Evolutionary conservation across 2,797 vertebrate genomes (phyloP), one percentile per base, ranked within the genome.

Genomic region (Fringilla coelebs): DNA sequence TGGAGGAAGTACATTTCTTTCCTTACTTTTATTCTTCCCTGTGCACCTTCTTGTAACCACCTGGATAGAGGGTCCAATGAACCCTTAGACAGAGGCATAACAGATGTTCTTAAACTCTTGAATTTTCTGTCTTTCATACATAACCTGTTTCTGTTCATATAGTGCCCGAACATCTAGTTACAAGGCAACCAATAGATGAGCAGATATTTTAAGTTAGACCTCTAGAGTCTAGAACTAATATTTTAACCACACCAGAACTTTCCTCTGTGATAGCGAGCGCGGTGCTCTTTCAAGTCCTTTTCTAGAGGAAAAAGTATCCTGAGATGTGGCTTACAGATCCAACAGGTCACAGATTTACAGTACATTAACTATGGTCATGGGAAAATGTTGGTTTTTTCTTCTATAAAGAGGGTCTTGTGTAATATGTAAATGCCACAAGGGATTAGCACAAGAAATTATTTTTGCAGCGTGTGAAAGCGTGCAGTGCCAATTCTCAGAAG

Each of bases 351-450:
- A 96, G 92, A 95, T 96, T 96, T 96, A 96, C 88, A 83, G 87
- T 95, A 81, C 91, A 95, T 95, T 96, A 96, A 95, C 92, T 88
- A 48, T 93, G 91, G 93, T 95, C 96, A 97, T 95, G 94, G 96
- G 96, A 97, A 97, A 96, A 94, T 22, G 73, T 65, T 93, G 52
- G 1, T 1, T 49, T 93, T 81, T 89, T 77, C 61, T 93, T 83
- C 78, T 85, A 19, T 88, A 85, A 95, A 94, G 91, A 76, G 74
- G 67, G 85, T 91, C 87, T 95, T 96, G 93, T 95, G 89, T 92
- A 90, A 96, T 83, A 93, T 94, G 85, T 85, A 94, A 89, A 95
- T 95, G 90, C 93, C 93, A 94, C 2, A 29, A 86, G 71, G 90
- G 94, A 96, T 95, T 95, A 96, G 84, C 49, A 74, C 93, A 94